Evolutionary conservation across 1,140 invertebrate species (phyloP).

Genomic region (Ooceraea biroi): DNA sequence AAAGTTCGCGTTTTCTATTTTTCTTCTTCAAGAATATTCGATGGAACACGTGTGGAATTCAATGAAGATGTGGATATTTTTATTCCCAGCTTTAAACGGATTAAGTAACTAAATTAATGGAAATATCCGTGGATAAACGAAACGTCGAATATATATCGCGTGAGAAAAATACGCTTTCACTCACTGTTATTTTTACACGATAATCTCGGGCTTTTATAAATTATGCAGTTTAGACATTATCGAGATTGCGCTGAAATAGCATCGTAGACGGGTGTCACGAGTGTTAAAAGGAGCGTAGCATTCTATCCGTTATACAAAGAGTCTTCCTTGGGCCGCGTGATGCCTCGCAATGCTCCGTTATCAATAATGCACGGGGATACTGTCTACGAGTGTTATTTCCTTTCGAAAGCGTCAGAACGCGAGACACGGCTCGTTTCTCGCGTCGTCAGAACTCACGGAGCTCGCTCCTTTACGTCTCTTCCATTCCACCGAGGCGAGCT

Average conservation of each 20-base stretch:
- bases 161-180: too few relatives aligned
- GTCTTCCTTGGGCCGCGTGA: neutral
- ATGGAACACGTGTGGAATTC: neutral
- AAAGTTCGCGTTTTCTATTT: neutral
- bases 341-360: neutral
- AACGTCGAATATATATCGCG: neutral
- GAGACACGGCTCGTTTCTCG: neutral
- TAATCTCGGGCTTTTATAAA: slow-evolving; percentile 1
- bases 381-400: slow-evolving; percentile 31
- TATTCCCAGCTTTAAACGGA: too few relatives aligned
- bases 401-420: slow-evolving; percentile 15
- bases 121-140: slow-evolving; percentile 11
- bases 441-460: neutral
- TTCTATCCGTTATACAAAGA: neutral
- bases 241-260: slow-evolving; percentile 17
- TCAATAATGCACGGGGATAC: slow-evolving; percentile 47
- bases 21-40: neutral
- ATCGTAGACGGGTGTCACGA: neutral
- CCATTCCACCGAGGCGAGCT: neutral
- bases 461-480: neutral
- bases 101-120: too few relatives aligned
- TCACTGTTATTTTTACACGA: neutral
- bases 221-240: slow-evolving; percentile 17
- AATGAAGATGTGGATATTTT: neutral
- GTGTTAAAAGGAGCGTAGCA: neutral